A percentile compares a stretch with the other conserved stretches of the same genome.
Evolutionary conservation across 2,888 invertebrate genomes (phyloP).

Genomic region (Dendrolimus pini): DNA sequence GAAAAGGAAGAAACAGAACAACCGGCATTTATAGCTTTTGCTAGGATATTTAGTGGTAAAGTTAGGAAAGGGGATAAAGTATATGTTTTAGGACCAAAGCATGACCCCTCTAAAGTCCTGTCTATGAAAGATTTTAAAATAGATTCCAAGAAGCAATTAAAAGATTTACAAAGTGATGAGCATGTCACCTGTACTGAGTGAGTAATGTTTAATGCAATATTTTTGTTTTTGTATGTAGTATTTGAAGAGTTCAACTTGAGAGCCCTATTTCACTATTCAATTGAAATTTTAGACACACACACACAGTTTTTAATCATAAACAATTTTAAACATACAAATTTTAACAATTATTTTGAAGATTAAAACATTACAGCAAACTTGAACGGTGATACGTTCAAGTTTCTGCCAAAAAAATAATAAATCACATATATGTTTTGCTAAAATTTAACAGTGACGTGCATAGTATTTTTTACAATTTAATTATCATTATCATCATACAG

Average conservation of each 20-base stretch:
- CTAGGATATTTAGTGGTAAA: slow-evolving; percentile 93
- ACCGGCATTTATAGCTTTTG: slow-evolving; percentile 91
- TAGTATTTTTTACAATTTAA: too few species aligned
- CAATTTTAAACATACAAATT: too few species aligned
- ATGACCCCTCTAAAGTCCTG: slow-evolving; percentile 83
- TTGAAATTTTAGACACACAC: too few species aligned
- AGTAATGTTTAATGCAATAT: slow-evolving; percentile 26
- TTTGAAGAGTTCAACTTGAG: slow-evolving; percentile 77
- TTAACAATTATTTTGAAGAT: too few species aligned
- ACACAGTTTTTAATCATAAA: too few species aligned
- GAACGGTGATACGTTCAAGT: too few species aligned
- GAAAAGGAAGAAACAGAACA: slow-evolving; percentile 60
- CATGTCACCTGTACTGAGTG: slow-evolving; percentile 79
- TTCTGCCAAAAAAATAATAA: too few species aligned
- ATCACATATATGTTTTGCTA: too few species aligned
- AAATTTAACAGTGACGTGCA: too few species aligned
- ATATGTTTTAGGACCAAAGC: slow-evolving; percentile 91
- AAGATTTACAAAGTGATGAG: slow-evolving; percentile 78
- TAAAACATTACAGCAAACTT: too few species aligned
- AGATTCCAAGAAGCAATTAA: slow-evolving; percentile 69
- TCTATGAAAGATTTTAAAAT: slow-evolving; percentile 51
- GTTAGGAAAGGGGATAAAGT: slow-evolving; percentile 85
- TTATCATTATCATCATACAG: too few species aligned
- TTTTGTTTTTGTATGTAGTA: slow-evolving; percentile 1
- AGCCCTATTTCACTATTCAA: too few species aligned